phyloP scores from a whole-genome alignment of 2,797 vertebrate species.

The Poecilia wingei region DNA sequence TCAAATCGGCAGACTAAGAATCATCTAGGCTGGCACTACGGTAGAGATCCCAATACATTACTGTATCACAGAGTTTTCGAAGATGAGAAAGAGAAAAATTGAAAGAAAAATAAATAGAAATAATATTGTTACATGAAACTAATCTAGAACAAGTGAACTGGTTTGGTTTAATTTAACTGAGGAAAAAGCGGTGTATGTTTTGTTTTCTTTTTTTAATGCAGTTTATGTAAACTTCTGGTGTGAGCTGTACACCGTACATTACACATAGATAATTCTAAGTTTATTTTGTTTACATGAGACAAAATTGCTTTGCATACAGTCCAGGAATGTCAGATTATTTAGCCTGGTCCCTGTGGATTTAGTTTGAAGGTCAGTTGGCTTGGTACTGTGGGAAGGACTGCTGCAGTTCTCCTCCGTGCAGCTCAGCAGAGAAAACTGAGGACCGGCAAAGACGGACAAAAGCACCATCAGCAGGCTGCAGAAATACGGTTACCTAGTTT shows the following conservation, averaged over 20 bases:
- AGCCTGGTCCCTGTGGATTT: constrained; percentile 52
- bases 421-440: constrained; percentile 17
- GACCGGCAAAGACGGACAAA: constrained; percentile 37
- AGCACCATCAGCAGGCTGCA: constrained; percentile 62
- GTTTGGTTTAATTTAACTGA: not conserved
- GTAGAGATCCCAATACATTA: constrained; percentile 31
- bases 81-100: not conserved
- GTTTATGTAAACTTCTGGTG: not conserved
- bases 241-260: not conserved
- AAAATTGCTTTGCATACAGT: constrained; percentile 10
- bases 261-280: constrained; percentile 22
- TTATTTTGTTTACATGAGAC: constrained; percentile 10
- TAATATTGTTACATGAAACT: not conserved
- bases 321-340: constrained; percentile 40
- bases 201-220: not conserved
- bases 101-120: not conserved
- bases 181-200: not conserved
- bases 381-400: constrained; percentile 53
- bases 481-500: constrained; percentile 53
- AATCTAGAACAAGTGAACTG: not conserved
- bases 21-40: constrained; percentile 35
- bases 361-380: constrained; percentile 68
- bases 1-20: constrained; percentile 32
- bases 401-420: constrained; percentile 19
- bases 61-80: constrained; percentile 14